A percentile compares a stretch with the other conserved stretches of the same genome.
phyloP scores from a whole-genome alignment of 1,140 invertebrate species.

The Steinernema khuongi region DNA sequence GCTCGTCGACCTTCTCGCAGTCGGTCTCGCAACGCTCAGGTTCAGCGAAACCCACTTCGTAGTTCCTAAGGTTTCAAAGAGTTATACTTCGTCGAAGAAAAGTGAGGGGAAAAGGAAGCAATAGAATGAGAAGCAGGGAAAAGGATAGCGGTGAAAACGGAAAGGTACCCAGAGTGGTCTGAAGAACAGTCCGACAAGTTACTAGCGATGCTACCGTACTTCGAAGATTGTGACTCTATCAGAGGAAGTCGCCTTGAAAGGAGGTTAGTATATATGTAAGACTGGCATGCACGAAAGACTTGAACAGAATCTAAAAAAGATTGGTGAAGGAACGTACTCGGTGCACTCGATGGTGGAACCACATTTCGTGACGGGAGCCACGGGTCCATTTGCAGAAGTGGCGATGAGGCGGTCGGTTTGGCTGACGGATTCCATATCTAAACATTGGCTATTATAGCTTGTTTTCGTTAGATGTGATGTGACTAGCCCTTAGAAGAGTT shows the following conservation, averaged over 20 bases:
- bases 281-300: neutral
- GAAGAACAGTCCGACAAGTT: conserved; percentile 2
- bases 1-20: conserved; percentile 47
- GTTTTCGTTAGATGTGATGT: too few relatives aligned
- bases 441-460: too few relatives aligned
- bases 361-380: neutral
- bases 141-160: neutral
- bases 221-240: neutral
- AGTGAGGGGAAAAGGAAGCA: neutral
- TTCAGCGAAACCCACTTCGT: conserved; percentile 51
- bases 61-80: neutral
- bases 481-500: too few relatives aligned
- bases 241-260: neutral
- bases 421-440: too few relatives aligned
- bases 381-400: neutral
- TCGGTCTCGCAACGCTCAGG: conserved; percentile 52
- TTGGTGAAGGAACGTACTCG: neutral
- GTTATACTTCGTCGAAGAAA: neutral
- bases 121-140: neutral
- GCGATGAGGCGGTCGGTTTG: neutral
- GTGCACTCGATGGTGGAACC: neutral
- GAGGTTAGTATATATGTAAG: neutral
- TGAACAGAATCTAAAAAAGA: neutral
- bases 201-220: conserved; percentile 10
- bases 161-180: neutral